Base-by-base conservation (phyloP, 53 echinoderm and acorn worm genomes). In the Crossaster papposus region DNA sequence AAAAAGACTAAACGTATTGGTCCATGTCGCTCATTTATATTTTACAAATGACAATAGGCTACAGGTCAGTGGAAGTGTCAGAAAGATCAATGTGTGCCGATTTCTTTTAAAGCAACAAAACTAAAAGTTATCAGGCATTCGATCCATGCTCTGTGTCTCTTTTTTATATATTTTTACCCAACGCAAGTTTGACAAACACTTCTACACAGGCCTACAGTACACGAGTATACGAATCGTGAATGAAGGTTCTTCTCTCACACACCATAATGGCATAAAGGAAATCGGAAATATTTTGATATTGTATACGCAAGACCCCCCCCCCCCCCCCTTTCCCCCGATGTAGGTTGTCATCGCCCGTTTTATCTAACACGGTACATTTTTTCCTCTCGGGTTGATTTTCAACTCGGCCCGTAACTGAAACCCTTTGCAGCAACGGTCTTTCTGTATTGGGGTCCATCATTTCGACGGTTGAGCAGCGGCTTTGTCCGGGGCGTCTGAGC, bases 331-430 rank as follows among this genome's bases (percentile, higher is more conserved):
- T 11, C 14, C 22, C 55, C 29, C 18, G 34, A 0, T 26, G 51
- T 72, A 36, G 29, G 24, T 84, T 84, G 71, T 84, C 84, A 84
- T 72, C 84, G 73, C 84, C 73, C 84, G 72, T 84, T 72, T 84
- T 72, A 84, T 72, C 84, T 84, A 51, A 84, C 84, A 51, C 84
- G 84, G 72, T 18, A 36, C 74, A 13, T 33, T 0, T 73, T 73
- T 35, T 18, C 1, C 71, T 30, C 72, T 52, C 14, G 32, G 44
- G 44, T 28, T 33, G 54, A 32, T 72, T 37, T 36, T 26, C 68
- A 37, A 65, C 23, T 24, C 44, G 65, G 65, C 10, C 33, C 33
- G 33, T 63, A 64, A 34, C 37, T 36, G 14, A 26, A 2, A 23
- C 23, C 65, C 82, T 36, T 65, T 68, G 28, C n/a, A 44, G 6